Evolutionary conservation across 2,888 invertebrate genomes (phyloP), one percentile per base, ranked within the genome.

Genomic region (Drosophila antonietae): DNA sequence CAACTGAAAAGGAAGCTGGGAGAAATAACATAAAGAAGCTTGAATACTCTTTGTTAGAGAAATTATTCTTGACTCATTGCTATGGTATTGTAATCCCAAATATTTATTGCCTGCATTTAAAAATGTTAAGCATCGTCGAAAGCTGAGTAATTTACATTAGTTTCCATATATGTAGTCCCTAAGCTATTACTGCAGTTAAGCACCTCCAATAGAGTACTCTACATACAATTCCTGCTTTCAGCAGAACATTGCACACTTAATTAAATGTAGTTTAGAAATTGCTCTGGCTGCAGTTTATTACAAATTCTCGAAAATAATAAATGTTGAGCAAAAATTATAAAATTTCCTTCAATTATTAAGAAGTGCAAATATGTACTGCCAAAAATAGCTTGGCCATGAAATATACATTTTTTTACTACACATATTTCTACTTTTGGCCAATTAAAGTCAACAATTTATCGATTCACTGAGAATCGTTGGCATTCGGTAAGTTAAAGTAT

Each of bases 371-470:
- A 12, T 37, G 53, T 39, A n/a, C 20, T 23, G 28, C 20, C 37
- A 12, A 52, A 43, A 18, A 49, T 28, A 44, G 6, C 28, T 9
- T 33, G 7, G 35, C 8, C 41, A 47, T 15, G 44, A 28, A 7
- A 28, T 41, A 23, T 18, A 28, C 3, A 28, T 28, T 28, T 44
- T 41, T 15, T 12, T 41, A 23, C 33, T 23, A 15, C 10, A 9
- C 6, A 20, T 0, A 44, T 33, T 49, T 46, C 10, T 18, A 43
- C 15, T 23, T 28, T 51, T 8, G 23, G 6, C 14, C 18, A 31
- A 44, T 5, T 28, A 0, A n/a, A 12, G n/a, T 28, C 8, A 57
- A 44, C 41, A 20, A 56, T 57, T 57, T 44, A 57, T 44, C 44
- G 44, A 57, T 44, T 57, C 7, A 1, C 10, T 20, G 8, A 41